These are phyloP conservation scores for Pocota personata DNA, from an alignment of 2,888 invertebrate genomes.

Conservation along the genomic window DNA sequence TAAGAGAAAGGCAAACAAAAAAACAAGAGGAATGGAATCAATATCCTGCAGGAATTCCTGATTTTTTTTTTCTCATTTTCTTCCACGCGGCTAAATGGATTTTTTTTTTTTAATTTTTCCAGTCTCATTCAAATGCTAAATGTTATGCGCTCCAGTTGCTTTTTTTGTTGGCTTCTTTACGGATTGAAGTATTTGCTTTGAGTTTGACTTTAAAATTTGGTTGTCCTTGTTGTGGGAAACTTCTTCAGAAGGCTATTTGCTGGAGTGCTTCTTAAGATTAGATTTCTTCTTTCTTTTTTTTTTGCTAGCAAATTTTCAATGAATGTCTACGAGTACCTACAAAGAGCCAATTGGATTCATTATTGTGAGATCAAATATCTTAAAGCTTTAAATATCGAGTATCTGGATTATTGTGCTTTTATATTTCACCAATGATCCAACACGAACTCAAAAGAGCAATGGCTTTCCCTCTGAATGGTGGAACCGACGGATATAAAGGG, in stretches of 20 bases:
- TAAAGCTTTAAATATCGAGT: background rate
- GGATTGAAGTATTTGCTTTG: slow-evolving; percentile 56
- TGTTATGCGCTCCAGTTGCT: slow-evolving; percentile 50
- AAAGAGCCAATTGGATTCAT: background rate
- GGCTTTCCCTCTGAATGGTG: too few species aligned
- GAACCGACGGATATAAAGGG: too few species aligned
- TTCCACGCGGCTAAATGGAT: slow-evolving; percentile 14
- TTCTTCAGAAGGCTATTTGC: slow-evolving; percentile 1
- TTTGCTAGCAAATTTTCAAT: background rate
- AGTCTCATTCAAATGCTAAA: slow-evolving; percentile 38
- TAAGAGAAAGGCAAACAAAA: background rate
- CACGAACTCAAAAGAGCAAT: too few species aligned
- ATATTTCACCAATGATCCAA: too few species aligned
- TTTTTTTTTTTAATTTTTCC: slow-evolving; percentile 42
- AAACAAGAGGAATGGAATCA: slow-evolving; percentile 48
- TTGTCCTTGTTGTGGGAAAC: slow-evolving; percentile 27
- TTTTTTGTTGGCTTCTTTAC: slow-evolving; percentile 47
- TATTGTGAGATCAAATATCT: background rate
- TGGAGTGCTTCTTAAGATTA: slow-evolving; percentile 36
- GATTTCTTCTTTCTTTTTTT: background rate
- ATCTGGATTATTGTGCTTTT: background rate
- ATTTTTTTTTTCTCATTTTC: slow-evolving; percentile 58
- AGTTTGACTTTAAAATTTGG: slow-evolving; percentile 45
- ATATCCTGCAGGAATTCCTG: slow-evolving; percentile 64
- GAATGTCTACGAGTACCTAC: background rate